A percentile compares a stretch with the other conserved stretches of the same genome.
These are phyloP conservation scores for Mactra quadrangularis DNA, from an alignment of 1,140 invertebrate genomes.

Conservation along the genomic window DNA sequence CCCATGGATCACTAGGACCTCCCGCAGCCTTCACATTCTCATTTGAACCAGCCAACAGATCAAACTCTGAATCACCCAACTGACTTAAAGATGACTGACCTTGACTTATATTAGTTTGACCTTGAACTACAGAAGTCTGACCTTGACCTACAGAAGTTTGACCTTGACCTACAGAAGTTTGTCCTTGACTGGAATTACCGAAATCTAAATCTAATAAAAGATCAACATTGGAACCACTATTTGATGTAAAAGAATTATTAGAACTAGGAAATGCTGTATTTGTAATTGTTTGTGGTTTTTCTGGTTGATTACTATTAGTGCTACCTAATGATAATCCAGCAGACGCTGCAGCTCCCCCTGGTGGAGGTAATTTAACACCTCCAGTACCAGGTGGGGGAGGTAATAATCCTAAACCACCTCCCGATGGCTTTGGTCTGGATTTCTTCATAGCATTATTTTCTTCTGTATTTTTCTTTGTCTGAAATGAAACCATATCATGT, in stretches of 20 bases:
- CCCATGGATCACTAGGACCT: constrained; percentile 72
- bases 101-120: constrained; percentile 34
- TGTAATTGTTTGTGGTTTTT: constrained; percentile 4
- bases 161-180: neutral
- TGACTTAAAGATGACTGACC: constrained; percentile 23
- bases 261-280: constrained; percentile 8
- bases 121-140: constrained; percentile 13
- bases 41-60: constrained; percentile 27
- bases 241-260: constrained; percentile 84
- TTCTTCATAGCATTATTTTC: constrained; percentile 85
- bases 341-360: constrained; percentile 86
- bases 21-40: constrained; percentile 58
- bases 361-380: constrained; percentile 88
- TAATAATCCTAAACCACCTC: constrained; percentile 85
- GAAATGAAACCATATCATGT: constrained; percentile 71
- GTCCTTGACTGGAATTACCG: constrained; percentile 29
- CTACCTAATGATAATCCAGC: constrained; percentile 77
- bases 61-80: constrained; percentile 33
- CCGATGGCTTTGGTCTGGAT: constrained; percentile 86
- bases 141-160: constrained; percentile 25
- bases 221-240: constrained; percentile 68
- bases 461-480: constrained; percentile 90
- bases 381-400: constrained; percentile 92
- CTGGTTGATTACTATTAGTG: constrained; percentile 6
- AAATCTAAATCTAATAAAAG: constrained; percentile 73